These are phyloP conservation scores for Hypselothyrea guttata DNA, from an alignment of 2,888 invertebrate species.

Conservation along the genomic window DNA sequence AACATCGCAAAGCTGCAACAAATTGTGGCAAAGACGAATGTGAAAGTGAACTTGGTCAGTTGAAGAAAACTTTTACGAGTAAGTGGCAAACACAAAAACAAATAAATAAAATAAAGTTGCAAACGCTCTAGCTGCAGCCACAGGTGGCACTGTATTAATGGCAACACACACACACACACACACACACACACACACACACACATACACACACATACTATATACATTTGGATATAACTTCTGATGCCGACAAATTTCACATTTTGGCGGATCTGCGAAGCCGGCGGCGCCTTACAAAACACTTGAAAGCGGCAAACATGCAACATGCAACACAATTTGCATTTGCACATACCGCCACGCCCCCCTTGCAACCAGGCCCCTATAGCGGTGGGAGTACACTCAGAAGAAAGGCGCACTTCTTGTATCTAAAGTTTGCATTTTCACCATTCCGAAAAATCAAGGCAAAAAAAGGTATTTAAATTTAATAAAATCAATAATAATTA, in stretches of 20 bases:
- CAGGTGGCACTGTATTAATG: conserved; percentile 38
- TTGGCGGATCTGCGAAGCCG: conserved; percentile 32
- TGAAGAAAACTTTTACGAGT: conserved; percentile 28
- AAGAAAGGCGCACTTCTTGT: too few species aligned
- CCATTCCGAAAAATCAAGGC: too few species aligned
- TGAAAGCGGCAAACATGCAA: conserved; percentile 52
- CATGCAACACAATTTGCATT: conserved; percentile 59
- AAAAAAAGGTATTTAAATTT: too few species aligned
- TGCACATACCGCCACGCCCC: conserved; percentile 10
- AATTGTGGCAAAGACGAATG: conserved; percentile 5
- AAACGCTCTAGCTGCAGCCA: conserved; percentile 25
- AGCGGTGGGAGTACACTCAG: too few species aligned
- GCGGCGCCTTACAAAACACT: conserved; percentile 58
- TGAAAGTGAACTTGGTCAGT: conserved; percentile 45
- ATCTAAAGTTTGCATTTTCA: too few species aligned
- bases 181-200: conserved; percentile 9
- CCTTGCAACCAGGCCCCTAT: too few species aligned
- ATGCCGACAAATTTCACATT: conserved; percentile 39
- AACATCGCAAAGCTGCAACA: too few species aligned
- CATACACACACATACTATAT: conserved; percentile 8
- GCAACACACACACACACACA: conserved; percentile 10
- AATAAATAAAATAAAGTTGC: too few species aligned
- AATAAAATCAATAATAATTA: too few species aligned
- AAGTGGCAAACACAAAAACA: too few species aligned
- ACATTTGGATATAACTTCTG: conserved; percentile 8